Evolutionary conservation across 2,113 vertebrate species (phyloP).

Genomic region (Oncorhynchus masou): DNA sequence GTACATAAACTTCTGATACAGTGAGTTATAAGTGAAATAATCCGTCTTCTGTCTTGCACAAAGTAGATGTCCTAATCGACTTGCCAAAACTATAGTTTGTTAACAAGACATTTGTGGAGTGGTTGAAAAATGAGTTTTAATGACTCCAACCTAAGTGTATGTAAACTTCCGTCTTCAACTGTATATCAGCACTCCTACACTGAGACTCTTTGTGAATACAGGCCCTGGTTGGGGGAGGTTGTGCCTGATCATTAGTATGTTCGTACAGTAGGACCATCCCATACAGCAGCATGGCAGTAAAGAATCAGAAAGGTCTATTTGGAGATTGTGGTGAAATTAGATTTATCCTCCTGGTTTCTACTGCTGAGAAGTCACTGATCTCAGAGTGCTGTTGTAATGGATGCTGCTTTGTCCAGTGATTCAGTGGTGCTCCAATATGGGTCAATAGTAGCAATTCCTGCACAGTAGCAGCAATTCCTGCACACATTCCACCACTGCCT

Average conservation of each 20-base stretch:
- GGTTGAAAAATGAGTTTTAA: no score
- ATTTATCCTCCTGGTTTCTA: background rate
- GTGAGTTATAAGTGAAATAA: no score
- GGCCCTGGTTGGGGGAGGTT: background rate
- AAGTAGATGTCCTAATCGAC: no score
- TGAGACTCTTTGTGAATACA: background rate
- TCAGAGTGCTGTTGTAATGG: background rate
- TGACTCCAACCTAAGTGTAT: no score
- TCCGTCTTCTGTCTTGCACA: no score
- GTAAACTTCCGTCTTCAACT: no score
- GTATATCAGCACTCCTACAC: no score
- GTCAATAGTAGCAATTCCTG: background rate
- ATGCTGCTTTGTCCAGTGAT: background rate
- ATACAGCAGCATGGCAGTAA: background rate
- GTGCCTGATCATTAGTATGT: background rate
- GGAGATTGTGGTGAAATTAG: background rate
- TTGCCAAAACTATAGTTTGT: no score
- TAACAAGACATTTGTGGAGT: no score
- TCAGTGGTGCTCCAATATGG: background rate
- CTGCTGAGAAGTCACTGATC: background rate
- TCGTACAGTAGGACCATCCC: background rate
- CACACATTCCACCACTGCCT: background rate
- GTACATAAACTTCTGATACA: no score
- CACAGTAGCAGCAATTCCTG: background rate
- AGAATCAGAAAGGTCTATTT: background rate